Evolutionary conservation across 2,113 vertebrate genomes (phyloP).

Genomic region (Dermatemys mawii): DNA sequence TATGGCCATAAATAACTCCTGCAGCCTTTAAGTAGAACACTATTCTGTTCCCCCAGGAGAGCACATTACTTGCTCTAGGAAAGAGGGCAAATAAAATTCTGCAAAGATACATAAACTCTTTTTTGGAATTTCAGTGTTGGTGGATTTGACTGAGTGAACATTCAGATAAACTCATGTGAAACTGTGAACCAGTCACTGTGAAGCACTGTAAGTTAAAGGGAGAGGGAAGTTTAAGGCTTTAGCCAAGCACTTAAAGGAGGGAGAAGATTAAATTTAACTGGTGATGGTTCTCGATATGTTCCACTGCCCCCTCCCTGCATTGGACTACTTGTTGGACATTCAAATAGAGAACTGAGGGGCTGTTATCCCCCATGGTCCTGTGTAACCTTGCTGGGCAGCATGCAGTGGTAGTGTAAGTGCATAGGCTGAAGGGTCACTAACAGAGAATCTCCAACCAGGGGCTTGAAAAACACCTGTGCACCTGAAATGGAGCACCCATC

Average conservation of each 20-base stretch:
- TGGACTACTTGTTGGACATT: neutral
- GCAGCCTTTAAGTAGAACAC: too few species aligned
- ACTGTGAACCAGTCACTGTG: neutral
- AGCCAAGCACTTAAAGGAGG: neutral
- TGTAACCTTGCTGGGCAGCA: too few species aligned
- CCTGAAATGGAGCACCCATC: too few species aligned
- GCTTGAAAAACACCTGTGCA: too few species aligned
- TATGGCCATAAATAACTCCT: neutral
- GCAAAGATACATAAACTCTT: accelerated
- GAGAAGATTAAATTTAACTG: neutral
- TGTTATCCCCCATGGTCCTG: too few species aligned
- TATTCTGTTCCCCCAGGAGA: neutral
- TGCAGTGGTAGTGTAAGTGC: too few species aligned
- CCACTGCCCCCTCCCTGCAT: neutral
- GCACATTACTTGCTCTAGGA: neutral
- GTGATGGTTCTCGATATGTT: neutral
- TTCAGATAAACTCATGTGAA: neutral
- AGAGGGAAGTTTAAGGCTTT: neutral
- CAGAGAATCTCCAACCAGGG: too few species aligned
- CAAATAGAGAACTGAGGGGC: neutral
- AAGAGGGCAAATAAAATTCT: neutral
- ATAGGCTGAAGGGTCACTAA: too few species aligned
- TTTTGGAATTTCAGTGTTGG: neutral
- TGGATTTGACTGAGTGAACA: neutral
- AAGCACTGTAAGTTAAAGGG: neutral